Evolutionary conservation across 2,888 invertebrate species (phyloP).

Genomic region (Trichogramma evanescens): DNA sequence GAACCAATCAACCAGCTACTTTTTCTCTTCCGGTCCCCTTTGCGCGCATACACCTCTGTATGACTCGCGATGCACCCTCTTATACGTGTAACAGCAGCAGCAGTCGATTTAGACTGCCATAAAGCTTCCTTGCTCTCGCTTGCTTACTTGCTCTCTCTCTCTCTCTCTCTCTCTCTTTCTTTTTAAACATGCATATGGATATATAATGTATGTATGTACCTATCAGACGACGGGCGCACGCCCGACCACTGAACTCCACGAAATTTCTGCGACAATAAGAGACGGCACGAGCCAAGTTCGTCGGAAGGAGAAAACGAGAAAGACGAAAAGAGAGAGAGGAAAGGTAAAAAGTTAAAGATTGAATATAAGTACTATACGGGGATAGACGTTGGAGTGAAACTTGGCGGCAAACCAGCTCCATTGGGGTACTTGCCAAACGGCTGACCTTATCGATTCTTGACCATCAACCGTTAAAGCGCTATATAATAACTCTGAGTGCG

Average conservation of each 20-base stretch:
- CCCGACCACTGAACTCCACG: conserved; percentile 16
- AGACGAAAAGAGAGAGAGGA: not conserved
- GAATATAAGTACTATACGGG: too few species aligned
- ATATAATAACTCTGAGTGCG: too few species aligned
- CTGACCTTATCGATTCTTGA: too few species aligned
- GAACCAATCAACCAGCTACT: conserved; percentile 7
- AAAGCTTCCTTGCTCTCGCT: not conserved
- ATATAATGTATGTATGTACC: too few species aligned
- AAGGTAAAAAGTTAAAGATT: too few species aligned
- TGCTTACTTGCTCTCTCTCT: not conserved
- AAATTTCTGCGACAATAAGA: conserved; percentile 34
- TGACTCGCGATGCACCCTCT: not conserved
- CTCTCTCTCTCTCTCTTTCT: not conserved
- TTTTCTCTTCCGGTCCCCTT: conserved; percentile 3
- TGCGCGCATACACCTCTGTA: not conserved
- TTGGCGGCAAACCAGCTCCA: too few species aligned
- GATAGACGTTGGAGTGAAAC: too few species aligned
- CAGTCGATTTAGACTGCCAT: too few species aligned
- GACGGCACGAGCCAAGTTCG: conserved; percentile 43
- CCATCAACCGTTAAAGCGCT: too few species aligned
- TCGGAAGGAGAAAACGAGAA: conserved; percentile 26
- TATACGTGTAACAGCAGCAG: too few species aligned
- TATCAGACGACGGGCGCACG: not conserved
- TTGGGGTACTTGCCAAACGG: too few species aligned
- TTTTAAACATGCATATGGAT: too few species aligned